A percentile compares a stretch with the other conserved stretches of the same genome.
These are phyloP conservation scores for Acanthis flammea DNA, from an alignment of 2,797 vertebrate species.

Conservation along the genomic window DNA sequence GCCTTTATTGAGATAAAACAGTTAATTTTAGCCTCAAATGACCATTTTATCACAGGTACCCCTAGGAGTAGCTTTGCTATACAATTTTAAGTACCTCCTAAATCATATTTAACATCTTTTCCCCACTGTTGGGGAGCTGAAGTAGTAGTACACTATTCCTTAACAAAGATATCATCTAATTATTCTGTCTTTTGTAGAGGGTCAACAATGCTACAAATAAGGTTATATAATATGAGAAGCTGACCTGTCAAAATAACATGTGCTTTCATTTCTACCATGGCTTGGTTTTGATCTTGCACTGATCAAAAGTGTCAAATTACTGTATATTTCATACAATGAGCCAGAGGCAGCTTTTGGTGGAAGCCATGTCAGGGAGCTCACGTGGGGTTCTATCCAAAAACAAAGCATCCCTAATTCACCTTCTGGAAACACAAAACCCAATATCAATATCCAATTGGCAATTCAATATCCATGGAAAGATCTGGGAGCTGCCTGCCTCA, in stretches of 20 bases:
- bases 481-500: neutral
- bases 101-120: neutral
- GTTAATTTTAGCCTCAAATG: neutral
- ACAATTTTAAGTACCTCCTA: neutral
- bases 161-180: neutral
- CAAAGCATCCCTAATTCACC: fast-evolving
- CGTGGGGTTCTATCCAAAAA: neutral
- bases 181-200: neutral
- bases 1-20: neutral
- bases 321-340: fast-evolving
- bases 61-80: neutral
- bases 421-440: neutral
- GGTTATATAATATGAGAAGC: neutral
- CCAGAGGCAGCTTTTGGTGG: neutral
- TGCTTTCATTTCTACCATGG: neutral
- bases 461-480: neutral
- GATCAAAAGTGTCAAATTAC: neutral
- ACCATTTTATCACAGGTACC: neutral
- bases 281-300: neutral
- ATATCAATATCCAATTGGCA: neutral
- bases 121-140: neutral
- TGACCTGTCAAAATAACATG: neutral
- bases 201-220: neutral
- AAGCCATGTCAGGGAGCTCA: neutral
- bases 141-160: neutral